These are phyloP conservation scores for Argyra leucocephala DNA, from an alignment of 2,888 invertebrate genomes.

Conservation along the genomic window DNA sequence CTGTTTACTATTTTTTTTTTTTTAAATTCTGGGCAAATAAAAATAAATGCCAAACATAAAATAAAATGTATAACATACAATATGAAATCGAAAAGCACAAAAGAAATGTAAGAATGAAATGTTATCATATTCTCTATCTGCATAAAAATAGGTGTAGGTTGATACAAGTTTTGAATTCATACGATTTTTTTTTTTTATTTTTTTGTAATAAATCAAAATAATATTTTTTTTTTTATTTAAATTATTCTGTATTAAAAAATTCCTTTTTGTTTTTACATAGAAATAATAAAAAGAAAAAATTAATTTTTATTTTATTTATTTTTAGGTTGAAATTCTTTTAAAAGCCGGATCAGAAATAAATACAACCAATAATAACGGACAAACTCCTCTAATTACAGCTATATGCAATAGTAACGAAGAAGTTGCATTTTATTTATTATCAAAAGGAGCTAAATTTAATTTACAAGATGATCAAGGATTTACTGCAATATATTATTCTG, in stretches of 20 bases:
- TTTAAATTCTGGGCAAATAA: no score
- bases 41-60: no score
- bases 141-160: no score
- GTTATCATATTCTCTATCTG: no score
- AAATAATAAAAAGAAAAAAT: neutral
- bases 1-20: no score
- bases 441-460: slow-evolving; percentile 54
- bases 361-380: slow-evolving; percentile 51
- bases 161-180: no score
- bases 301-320: slow-evolving; percentile 13
- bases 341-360: slow-evolving; percentile 50
- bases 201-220: no score
- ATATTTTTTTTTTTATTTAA: no score
- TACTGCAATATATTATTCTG: slow-evolving; percentile 37
- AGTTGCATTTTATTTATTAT: slow-evolving; percentile 48
- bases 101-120: no score
- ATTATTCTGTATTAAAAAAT: neutral
- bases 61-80: no score
- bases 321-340: slow-evolving; percentile 48
- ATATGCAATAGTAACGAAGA: slow-evolving; percentile 35
- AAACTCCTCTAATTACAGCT: slow-evolving; percentile 47
- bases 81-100: no score
- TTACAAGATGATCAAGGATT: slow-evolving; percentile 54
- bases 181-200: no score
- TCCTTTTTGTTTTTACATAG: neutral